phyloP scores from a whole-genome alignment of 1,140 invertebrate genomes.

The Drosophila bocqueti region DNA sequence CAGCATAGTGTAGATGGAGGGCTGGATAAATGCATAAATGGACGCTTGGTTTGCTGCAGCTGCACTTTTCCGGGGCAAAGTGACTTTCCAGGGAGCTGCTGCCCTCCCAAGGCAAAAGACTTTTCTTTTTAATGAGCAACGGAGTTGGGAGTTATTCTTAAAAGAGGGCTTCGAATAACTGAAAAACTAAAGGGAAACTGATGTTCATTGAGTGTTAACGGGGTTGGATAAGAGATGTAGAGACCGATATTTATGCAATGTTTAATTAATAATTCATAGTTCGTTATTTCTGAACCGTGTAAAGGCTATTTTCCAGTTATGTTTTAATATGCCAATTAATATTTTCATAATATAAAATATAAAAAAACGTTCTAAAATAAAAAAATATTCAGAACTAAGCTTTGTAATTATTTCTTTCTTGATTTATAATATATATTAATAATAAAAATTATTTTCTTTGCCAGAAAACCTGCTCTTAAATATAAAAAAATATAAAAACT shows the following conservation, averaged over 20 bases:
- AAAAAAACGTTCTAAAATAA: too few species aligned
- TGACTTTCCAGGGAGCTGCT: constrained; percentile 37
- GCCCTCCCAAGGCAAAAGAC: constrained; percentile 16
- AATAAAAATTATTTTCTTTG: too few species aligned
- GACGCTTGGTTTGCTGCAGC: constrained; percentile 39
- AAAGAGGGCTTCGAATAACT: neutral
- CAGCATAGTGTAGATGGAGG: constrained; percentile 34
- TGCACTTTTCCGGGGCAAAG: constrained; percentile 46
- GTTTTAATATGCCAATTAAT: neutral
- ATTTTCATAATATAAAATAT: too few species aligned
- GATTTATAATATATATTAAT: too few species aligned
- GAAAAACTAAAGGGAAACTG: constrained; percentile 3
- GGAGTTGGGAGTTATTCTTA: constrained; percentile 2
- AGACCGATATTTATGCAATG: constrained; percentile 3
- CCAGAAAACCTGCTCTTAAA: too few species aligned
- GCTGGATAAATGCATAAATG: constrained; percentile 31
- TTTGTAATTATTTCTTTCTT: too few species aligned
- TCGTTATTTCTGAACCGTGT: neutral
- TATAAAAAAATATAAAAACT: too few species aligned
- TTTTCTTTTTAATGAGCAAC: constrained; percentile 54
- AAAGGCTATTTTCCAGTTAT: neutral
- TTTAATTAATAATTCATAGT: neutral
- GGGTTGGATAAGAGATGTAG: neutral
- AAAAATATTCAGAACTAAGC: too few species aligned
- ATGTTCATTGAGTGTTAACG: neutral